Evolutionary conservation across 2,888 invertebrate genomes (phyloP).

Genomic region (Volucella zonaria): DNA sequence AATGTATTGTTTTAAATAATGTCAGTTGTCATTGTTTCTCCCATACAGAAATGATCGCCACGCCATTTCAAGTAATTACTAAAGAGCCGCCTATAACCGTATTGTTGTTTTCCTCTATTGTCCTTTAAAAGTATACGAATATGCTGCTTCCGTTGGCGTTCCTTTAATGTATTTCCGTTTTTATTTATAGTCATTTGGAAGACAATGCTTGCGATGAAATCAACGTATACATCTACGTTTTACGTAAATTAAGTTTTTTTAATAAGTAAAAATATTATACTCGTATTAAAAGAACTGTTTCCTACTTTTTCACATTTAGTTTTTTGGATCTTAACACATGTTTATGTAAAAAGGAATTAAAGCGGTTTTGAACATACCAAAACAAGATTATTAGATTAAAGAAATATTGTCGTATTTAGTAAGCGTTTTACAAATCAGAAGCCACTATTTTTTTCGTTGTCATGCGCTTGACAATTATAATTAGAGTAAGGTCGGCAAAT

Average conservation of each 20-base stretch:
- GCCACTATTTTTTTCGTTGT: too few species aligned
- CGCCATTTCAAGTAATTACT: background rate
- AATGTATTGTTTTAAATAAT: conserved; percentile 37
- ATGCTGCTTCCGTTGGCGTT: background rate
- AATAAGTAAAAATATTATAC: background rate
- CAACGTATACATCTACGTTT: too few species aligned
- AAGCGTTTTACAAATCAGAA: too few species aligned
- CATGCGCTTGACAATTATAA: too few species aligned
- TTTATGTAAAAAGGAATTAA: too few species aligned
- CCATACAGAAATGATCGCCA: conserved; percentile 3
- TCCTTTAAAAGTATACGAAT: background rate
- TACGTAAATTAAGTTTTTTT: background rate
- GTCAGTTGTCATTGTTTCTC: conserved; percentile 30
- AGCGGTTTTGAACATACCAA: too few species aligned
- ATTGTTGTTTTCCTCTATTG: conserved; percentile 2
- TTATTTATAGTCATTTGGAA: background rate
- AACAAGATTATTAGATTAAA: too few species aligned
- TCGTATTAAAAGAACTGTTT: too few species aligned
- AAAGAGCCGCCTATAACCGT: background rate
- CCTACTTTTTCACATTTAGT: too few species aligned
- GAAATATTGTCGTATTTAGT: too few species aligned
- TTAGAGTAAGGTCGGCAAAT: too few species aligned
- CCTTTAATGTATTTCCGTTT: conserved; percentile 17
- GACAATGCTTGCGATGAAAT: background rate
- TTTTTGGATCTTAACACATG: too few species aligned